Conservation (phyloP, 2,113 vertebrate genomes). For the Brachionichthys hirsutus region DNA sequence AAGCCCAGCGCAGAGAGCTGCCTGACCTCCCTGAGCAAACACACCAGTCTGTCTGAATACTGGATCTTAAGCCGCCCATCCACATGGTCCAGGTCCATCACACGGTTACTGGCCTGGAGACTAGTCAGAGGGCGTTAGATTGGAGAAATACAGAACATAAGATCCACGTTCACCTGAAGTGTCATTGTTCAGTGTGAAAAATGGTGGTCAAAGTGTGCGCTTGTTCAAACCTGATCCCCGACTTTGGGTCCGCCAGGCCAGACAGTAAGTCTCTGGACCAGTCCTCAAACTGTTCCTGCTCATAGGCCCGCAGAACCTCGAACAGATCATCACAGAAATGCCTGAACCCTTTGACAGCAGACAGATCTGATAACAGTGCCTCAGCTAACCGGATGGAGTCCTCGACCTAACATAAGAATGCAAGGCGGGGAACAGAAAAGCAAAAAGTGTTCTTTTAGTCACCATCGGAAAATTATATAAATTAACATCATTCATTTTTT, state of each 20-base stretch:
- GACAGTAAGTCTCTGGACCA: constrained; percentile 92
- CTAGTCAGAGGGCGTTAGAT: constrained; percentile 63
- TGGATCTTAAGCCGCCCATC: constrained; percentile 89
- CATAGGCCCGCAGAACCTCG: constrained; percentile 85
- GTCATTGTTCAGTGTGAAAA: not conserved
- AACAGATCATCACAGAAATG: constrained; percentile 81
- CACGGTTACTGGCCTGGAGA: constrained; percentile 86
- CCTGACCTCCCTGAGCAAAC: constrained; percentile 89
- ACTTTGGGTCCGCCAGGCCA: constrained; percentile 87
- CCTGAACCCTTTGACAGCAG: constrained; percentile 82
- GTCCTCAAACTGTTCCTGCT: constrained; percentile 94
- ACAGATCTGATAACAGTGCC: constrained; percentile 85
- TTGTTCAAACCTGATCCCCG: constrained; percentile 86
- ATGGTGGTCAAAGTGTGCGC: not conserved
- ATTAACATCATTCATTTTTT: too few relatives aligned
- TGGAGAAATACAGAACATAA: not conserved
- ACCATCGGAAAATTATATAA: not conserved
- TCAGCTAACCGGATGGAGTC: constrained; percentile 86
- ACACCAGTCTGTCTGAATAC: constrained; percentile 91
- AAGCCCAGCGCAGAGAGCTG: constrained; percentile 93
- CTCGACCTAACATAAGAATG: constrained; percentile 77
- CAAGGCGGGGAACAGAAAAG: constrained; percentile 10
- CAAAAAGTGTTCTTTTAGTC: constrained; percentile 1
- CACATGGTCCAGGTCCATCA: constrained; percentile 91
- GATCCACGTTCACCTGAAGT: not conserved